These are phyloP conservation scores for Hemiscyllium ocellatum DNA, from an alignment of 2,113 vertebrate genomes.

Conservation along the genomic window DNA sequence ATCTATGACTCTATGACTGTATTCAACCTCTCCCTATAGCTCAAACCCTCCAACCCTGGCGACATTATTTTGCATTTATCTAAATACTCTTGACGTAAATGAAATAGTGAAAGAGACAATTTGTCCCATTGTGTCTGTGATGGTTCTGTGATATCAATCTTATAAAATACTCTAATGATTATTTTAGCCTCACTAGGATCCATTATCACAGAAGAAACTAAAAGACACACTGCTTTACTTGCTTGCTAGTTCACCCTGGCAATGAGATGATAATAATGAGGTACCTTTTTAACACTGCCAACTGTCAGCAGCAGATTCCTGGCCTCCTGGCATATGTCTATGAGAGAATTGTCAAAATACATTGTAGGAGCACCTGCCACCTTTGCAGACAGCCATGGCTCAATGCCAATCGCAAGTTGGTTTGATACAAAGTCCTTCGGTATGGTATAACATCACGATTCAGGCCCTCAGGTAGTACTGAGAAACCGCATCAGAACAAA, in stretches of 20 bases:
- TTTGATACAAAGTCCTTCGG: neutral
- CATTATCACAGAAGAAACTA: neutral
- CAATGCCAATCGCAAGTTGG: neutral
- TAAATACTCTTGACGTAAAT: no score
- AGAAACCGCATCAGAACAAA: neutral
- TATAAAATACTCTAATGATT: neutral
- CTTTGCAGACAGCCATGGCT: neutral
- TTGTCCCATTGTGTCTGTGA: neutral
- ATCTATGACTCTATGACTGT: no score
- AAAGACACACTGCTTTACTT: neutral
- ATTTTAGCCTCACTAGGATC: neutral
- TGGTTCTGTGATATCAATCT: neutral
- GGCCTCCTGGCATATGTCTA: neutral
- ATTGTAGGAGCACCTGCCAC: neutral
- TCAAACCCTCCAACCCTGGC: no score
- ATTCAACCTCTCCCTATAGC: no score
- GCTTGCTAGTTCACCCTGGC: neutral
- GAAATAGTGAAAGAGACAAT: neutral
- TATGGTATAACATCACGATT: neutral
- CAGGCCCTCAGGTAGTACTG: neutral
- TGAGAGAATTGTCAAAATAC: neutral
- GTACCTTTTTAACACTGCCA: neutral
- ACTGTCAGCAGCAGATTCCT: neutral
- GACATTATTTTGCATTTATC: no score
- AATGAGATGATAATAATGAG: neutral